A percentile compares a stretch with the other conserved stretches of the same genome.
Evolutionary conservation across 2,113 vertebrate genomes (phyloP).

Genomic region (Oceanites oceanicus): DNA sequence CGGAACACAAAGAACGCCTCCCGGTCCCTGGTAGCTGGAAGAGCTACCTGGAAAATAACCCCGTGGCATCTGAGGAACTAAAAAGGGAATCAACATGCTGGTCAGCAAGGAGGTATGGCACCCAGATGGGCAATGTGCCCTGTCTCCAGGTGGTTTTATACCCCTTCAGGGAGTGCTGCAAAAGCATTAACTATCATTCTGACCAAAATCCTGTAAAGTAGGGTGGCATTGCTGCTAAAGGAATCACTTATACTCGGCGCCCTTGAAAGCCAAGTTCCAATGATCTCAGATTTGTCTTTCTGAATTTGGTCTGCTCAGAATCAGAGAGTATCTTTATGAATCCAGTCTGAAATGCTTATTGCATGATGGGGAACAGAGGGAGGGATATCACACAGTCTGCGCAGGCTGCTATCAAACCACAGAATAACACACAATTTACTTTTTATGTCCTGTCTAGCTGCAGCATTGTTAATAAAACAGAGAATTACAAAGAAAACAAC

Average conservation of each 20-base stretch:
- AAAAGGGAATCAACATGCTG: neutral
- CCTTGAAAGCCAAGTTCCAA: neutral
- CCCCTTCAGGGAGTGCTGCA: neutral
- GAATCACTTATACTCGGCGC: accelerated
- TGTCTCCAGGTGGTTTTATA: neutral
- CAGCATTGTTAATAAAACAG: neutral
- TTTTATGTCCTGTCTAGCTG: neutral
- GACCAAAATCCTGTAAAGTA: neutral
- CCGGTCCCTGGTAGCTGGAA: neutral
- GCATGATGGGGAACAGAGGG: neutral
- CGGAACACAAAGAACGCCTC: accelerated
- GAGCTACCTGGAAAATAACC: neutral
- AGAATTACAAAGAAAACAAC: neutral
- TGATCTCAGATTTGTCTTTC: neutral
- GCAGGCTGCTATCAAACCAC: neutral
- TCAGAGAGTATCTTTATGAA: neutral
- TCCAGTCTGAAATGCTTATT: neutral
- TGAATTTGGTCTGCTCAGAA: neutral
- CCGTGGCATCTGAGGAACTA: neutral
- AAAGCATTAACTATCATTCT: neutral
- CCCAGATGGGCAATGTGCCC: accelerated
- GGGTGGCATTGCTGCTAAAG: neutral
- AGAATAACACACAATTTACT: neutral
- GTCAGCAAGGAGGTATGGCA: neutral
- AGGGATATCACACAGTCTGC: neutral